A percentile compares a stretch with the other conserved stretches of the same genome.
Evolutionary conservation across 1,140 invertebrate species (phyloP).

Genomic region (Oncopodura yosiiana): DNA sequence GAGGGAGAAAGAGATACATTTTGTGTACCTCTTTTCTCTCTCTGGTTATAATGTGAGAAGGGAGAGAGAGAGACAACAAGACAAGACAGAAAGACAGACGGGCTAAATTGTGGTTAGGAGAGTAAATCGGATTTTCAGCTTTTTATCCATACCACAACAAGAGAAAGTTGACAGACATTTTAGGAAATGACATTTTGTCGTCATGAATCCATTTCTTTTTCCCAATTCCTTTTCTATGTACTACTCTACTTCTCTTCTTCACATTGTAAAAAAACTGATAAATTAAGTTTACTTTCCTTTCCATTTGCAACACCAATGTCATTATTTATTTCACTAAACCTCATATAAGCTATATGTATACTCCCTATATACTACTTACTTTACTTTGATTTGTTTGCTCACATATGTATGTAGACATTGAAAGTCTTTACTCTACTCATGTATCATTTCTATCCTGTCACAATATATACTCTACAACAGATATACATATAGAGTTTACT

Average conservation of each 20-base stretch:
- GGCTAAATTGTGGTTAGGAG: neutral
- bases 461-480: no score
- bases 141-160: constrained; percentile 13
- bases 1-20: neutral
- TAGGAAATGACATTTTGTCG: constrained; percentile 22
- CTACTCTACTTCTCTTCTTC: no score
- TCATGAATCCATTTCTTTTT: constrained; percentile 5
- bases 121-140: constrained; percentile 10
- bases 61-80: neutral
- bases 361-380: neutral
- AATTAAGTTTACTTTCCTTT: constrained; percentile 16
- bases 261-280: constrained; percentile 7
- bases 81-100: neutral
- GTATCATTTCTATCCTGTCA: no score
- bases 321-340: neutral
- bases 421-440: neutral
- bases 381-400: neutral
- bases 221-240: neutral
- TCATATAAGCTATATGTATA: neutral
- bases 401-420: neutral
- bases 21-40: neutral
- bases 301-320: neutral
- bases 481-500: no score
- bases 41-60: neutral
- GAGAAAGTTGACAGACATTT: constrained; percentile 18